Conservation (phyloP, 2,113 vertebrate genomes). For the Spea multiplicata region DNA sequence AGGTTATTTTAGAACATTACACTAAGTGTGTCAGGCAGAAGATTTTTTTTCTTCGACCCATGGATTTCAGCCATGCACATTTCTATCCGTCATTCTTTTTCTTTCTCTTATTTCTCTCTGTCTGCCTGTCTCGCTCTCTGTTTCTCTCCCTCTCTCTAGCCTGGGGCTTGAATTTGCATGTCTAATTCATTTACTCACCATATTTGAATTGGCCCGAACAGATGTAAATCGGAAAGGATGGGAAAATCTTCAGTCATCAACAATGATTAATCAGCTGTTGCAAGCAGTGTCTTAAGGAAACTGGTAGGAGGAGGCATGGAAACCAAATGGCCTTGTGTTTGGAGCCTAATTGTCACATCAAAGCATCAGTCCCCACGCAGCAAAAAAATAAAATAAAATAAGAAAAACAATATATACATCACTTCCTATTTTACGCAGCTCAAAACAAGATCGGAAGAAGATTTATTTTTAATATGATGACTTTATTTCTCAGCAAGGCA, state of each 20-base stretch:
- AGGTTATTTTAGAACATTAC: constrained; percentile 80
- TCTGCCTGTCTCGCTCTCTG: constrained; percentile 25
- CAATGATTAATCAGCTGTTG: constrained; percentile 87
- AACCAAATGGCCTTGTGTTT: constrained; percentile 79
- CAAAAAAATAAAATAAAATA: constrained; percentile 45
- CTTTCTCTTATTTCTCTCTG: constrained; percentile 7
- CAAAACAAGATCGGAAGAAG: constrained; percentile 74
- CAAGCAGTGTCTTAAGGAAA: constrained; percentile 85
- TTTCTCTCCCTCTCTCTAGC: constrained; percentile 54
- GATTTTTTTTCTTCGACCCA: constrained; percentile 76
- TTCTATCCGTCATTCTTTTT: constrained; percentile 51
- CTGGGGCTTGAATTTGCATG: constrained; percentile 71
- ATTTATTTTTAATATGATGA: constrained; percentile 85
- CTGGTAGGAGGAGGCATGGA: constrained; percentile 85
- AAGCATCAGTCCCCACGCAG: constrained; percentile 78
- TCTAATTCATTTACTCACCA: constrained; percentile 74
- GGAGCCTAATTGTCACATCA: constrained; percentile 80
- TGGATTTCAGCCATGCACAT: constrained; percentile 81
- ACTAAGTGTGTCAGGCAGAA: constrained; percentile 77
- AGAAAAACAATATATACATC: constrained; percentile 69
- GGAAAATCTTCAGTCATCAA: constrained; percentile 83
- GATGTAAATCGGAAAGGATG: constrained; percentile 82
- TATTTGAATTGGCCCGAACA: constrained; percentile 85
- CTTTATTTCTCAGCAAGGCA: constrained; percentile 84
- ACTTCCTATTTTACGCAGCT: constrained; percentile 80